A percentile compares a stretch with the other conserved stretches of the same genome.
Conservation (phyloP, 1,140 invertebrate genomes). For the Belonocnema kinseyi region DNA sequence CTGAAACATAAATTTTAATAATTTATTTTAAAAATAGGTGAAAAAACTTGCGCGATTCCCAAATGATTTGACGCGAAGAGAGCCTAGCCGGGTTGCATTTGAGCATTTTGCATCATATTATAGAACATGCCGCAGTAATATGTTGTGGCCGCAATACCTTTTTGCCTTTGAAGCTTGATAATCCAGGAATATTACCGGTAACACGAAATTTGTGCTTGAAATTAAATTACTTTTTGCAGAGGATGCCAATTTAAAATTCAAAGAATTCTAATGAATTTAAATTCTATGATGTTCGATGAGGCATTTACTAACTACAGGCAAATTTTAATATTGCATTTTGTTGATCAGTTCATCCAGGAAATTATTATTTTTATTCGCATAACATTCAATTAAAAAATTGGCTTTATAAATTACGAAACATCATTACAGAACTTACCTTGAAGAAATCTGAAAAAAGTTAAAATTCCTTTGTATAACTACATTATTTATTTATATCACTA, state of each 20-base stretch:
- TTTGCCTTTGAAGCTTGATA: slow-evolving; percentile 27
- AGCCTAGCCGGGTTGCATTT: not conserved
- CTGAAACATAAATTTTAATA: not conserved
- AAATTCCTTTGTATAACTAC: no score
- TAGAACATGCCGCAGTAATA: not conserved
- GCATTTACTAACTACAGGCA: no score
- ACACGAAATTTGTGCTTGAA: slow-evolving; percentile 4
- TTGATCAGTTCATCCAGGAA: no score
- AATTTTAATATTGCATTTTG: no score
- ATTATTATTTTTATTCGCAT: no score
- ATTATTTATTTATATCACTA: no score
- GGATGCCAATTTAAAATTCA: not conserved
- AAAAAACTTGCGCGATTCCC: not conserved
- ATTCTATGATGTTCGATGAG: not conserved
- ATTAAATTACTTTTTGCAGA: slow-evolving; percentile 8
- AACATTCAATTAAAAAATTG: no score
- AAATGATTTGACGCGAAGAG: slow-evolving; percentile 7
- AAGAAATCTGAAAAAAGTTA: no score
- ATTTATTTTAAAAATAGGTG: not conserved
- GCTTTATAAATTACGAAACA: no score
- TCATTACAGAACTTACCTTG: no score
- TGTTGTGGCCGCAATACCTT: slow-evolving; percentile 2
- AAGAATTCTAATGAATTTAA: not conserved
- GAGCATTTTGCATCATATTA: slow-evolving; percentile 11
- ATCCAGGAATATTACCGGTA: slow-evolving; percentile 12